Evolutionary conservation across 2,113 vertebrate species (phyloP).

Genomic region (Brevimyrus niger): DNA sequence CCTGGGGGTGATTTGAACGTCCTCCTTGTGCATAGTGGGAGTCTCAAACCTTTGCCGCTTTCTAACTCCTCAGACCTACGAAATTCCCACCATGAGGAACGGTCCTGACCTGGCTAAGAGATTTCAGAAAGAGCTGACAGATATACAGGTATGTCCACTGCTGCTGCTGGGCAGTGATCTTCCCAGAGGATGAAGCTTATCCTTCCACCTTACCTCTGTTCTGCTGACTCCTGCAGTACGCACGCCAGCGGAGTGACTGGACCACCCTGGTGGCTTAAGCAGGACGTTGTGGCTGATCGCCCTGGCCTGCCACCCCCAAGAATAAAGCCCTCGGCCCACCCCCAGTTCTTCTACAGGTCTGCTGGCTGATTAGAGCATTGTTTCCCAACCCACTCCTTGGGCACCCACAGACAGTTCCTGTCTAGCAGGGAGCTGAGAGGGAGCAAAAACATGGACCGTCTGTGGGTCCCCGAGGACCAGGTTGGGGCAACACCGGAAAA

Average conservation of each 20-base stretch:
- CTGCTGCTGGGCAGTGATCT: neutral
- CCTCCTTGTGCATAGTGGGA: no score
- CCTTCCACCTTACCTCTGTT: no score
- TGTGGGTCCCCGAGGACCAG: neutral
- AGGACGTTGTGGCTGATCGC: neutral
- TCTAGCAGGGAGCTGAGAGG: neutral
- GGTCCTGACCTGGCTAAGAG: slow-evolving; percentile 71
- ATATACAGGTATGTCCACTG: slow-evolving; percentile 74
- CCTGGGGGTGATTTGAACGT: neutral
- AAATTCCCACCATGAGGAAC: slow-evolving; percentile 81
- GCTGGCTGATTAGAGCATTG: neutral
- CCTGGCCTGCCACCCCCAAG: neutral
- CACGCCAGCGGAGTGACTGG: neutral
- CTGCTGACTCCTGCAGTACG: neutral
- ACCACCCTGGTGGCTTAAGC: neutral
- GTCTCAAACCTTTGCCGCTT: neutral
- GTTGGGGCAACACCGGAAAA: neutral
- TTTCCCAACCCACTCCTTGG: neutral
- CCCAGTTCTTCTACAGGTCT: neutral
- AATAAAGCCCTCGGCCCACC: neutral
- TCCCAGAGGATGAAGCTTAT: neutral
- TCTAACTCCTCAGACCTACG: slow-evolving; percentile 48
- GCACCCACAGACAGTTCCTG: neutral
- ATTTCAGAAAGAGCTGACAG: slow-evolving; percentile 72
- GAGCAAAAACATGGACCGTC: neutral